A percentile compares a stretch with the other conserved stretches of the same genome.
phyloP scores from a whole-genome alignment of 2,797 vertebrate species.

The Chloroceryle inda region DNA sequence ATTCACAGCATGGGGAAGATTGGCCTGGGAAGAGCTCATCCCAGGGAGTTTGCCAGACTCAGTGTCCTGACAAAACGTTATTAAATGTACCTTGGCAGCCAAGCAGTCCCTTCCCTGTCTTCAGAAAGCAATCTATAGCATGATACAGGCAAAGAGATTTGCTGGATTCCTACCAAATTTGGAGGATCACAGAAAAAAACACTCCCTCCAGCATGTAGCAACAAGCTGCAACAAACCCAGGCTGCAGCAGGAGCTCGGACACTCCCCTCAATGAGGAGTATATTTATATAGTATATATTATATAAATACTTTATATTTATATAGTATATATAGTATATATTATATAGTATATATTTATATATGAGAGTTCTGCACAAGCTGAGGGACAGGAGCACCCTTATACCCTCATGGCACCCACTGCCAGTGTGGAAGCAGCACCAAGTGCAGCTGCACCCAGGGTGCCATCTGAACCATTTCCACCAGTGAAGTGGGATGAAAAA shows the following conservation, averaged over 20 bases:
- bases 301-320: too few relatives aligned
- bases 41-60: not conserved
- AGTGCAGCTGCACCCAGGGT: not conserved
- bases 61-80: not conserved
- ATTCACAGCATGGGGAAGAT: not conserved
- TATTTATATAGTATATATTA: too few relatives aligned
- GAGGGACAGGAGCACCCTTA: not conserved
- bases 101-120: not conserved
- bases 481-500: not conserved
- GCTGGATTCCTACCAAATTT: not conserved
- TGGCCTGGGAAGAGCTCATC: not conserved
- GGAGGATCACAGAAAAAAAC: not conserved
- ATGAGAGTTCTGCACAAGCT: not conserved
- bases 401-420: fast-evolving
- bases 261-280: not conserved
- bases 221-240: not conserved
- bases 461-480: not conserved
- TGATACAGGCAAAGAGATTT: not conserved
- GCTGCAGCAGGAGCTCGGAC: not conserved
- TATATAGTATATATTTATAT: too few relatives aligned
- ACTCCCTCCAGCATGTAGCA: fast-evolving
- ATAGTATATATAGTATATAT: too few relatives aligned
- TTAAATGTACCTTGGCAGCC: not conserved
- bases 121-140: not conserved
- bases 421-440: not conserved